Conservation (phyloP, 2,113 vertebrate genomes). For the Corythaixoides concolor region DNA sequence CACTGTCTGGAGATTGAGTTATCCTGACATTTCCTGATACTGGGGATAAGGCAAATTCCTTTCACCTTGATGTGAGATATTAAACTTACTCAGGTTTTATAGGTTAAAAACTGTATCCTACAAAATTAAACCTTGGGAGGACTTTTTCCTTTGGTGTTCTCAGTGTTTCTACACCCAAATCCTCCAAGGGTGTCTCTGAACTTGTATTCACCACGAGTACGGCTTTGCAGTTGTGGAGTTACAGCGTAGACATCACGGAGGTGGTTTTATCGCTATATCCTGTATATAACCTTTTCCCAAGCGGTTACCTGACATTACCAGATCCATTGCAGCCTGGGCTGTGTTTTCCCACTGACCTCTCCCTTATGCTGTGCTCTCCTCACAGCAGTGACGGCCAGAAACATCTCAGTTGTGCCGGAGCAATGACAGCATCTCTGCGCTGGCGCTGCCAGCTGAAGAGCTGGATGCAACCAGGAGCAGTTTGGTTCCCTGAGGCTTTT, state of each 20-base stretch:
- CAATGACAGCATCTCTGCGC: neutral
- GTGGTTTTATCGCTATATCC: neutral
- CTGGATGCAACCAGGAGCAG: neutral
- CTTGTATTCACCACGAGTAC: neutral
- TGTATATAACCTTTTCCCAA: neutral
- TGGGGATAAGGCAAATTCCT: neutral
- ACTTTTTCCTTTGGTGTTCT: neutral
- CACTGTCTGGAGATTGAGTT: neutral
- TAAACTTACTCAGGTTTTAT: neutral
- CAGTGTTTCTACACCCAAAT: neutral
- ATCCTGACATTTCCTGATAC: neutral
- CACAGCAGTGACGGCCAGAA: neutral
- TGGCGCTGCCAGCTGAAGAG: neutral
- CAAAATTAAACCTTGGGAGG: neutral
- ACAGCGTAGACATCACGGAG: neutral
- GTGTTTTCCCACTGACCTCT: neutral
- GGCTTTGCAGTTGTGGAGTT: neutral
- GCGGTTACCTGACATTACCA: neutral
- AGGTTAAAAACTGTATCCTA: neutral
- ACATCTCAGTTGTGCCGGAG: neutral
- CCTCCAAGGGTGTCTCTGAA: neutral
- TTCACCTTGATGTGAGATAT: neutral
- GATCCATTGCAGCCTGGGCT: neutral
- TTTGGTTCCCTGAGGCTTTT: too few relatives aligned
- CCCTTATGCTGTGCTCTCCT: neutral